phyloP scores from a whole-genome alignment of 2,113 vertebrate species.

The Stictonetta naevosa region DNA sequence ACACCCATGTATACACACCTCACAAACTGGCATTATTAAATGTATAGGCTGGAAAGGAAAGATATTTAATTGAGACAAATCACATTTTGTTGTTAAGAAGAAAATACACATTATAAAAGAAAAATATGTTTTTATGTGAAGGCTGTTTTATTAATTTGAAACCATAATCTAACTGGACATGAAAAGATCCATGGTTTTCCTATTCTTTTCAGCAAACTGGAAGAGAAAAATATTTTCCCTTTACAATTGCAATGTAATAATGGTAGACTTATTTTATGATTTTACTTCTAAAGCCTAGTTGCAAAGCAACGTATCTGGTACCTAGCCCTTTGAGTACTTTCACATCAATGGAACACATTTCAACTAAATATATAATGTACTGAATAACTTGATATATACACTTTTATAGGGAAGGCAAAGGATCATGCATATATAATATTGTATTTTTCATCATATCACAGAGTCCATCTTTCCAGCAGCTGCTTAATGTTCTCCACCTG shows the following conservation, averaged over 20 bases:
- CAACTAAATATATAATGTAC: background rate
- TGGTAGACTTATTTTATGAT: background rate
- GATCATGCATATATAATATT: background rate
- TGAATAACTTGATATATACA: background rate
- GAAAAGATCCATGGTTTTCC: background rate
- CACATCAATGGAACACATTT: background rate
- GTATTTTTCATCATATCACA: background rate
- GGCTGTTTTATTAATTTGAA: background rate
- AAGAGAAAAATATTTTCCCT: background rate
- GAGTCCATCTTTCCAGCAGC: background rate
- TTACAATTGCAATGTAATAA: background rate
- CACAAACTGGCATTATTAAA: background rate
- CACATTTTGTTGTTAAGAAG: background rate
- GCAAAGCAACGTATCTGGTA: background rate
- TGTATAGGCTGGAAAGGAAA: background rate
- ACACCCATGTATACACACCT: background rate
- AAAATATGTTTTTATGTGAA: background rate
- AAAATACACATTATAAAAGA: background rate
- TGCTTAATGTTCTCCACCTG: background rate
- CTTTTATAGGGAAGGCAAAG: background rate
- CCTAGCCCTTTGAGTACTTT: background rate
- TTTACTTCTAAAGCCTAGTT: background rate
- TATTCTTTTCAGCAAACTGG: background rate
- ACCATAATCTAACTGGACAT: background rate
- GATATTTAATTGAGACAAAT: background rate